Evolutionary conservation across 1,140 invertebrate genomes (phyloP), one percentile per base, ranked within the genome.

Genomic region (Fopius arisanus): DNA sequence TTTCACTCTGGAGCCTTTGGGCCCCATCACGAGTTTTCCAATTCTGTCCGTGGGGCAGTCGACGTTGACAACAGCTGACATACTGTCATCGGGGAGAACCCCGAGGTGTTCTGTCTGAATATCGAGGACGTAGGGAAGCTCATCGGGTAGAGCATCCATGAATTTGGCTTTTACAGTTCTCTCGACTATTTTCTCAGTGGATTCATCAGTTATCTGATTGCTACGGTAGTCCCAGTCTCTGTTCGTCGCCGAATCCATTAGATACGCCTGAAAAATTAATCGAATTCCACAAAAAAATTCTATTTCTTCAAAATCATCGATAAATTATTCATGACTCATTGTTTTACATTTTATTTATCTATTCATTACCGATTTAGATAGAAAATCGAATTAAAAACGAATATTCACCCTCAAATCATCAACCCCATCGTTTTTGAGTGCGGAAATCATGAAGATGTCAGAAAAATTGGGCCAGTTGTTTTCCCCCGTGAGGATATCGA

Each of bases 371-470:
- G n/a, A n/a, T n/a, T n/a, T n/a, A n/a, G n/a, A n/a, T n/a, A n/a
- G 26, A 41, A 59, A 70, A 71, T 43, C 68, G 40, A 67, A 7
- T 33, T 68, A 40, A 33, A 65, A 37, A 28, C 21, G 9, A 59
- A 74, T 54, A 74, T 74, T 86, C 89, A 95, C 94, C 86, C 91
- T 91, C 19, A 97, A 86, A 78, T 93, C 91, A 23, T 90, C 87
- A 37, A 96, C 83, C n/a, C 96, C 96, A 86, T 92, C 91, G 54
- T 92, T 91, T 63, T 91, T 91, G 33, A 96, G 82, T 0, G 96
- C 94, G 21, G 96, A 98, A 9, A 97, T 89, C 89, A 98, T 93
- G 82, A 98, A 98, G 21, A 98, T 92, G 81, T 95, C 91, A 12
- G 90, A 88, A 81, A 98, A 98, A 75, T 93, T 81, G 51, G 92